Conservation (phyloP, 2,888 invertebrate genomes). For the Drosophila infuscata region DNA sequence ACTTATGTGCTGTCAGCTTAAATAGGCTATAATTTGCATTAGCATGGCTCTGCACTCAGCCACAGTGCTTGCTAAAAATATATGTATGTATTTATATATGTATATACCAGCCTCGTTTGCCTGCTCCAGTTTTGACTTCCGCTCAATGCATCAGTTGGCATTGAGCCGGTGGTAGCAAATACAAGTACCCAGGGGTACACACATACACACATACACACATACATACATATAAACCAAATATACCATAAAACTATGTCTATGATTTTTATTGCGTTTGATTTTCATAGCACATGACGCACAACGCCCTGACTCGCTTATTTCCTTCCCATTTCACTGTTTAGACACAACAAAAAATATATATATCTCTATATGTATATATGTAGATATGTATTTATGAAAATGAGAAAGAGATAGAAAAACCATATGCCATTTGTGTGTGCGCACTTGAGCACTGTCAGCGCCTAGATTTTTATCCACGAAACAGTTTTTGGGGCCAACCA, state of each 20-base stretch:
- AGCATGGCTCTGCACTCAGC: conserved; percentile 72
- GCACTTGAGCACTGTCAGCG: conserved; percentile 67
- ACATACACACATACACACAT: neutral
- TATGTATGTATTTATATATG: conserved; percentile 11
- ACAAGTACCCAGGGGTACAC: conserved; percentile 5
- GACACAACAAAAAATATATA: neutral
- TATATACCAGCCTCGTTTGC: conserved; percentile 24
- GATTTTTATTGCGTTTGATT: conserved; percentile 79
- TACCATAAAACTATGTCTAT: conserved; percentile 45
- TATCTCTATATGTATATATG: neutral
- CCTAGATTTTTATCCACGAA: conserved; percentile 70
- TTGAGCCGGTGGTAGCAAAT: conserved; percentile 31
- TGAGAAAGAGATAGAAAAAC: conserved; percentile 18
- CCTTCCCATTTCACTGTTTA: neutral
- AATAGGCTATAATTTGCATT: conserved; percentile 80
- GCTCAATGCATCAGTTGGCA: conserved; percentile 53
- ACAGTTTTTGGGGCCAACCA: conserved; percentile 60
- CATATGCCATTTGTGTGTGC: conserved; percentile 70
- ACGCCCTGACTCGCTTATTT: conserved; percentile 12
- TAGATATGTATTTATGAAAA: neutral
- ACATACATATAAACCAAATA: conserved; percentile 19
- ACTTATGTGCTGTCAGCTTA: conserved; percentile 54
- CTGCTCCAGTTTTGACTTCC: conserved; percentile 69
- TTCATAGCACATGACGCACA: conserved; percentile 74
- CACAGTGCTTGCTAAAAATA: conserved; percentile 55